These are phyloP conservation scores for Ennomos quercinarius DNA, from an alignment of 2,888 invertebrate genomes.

Conservation along the genomic window DNA sequence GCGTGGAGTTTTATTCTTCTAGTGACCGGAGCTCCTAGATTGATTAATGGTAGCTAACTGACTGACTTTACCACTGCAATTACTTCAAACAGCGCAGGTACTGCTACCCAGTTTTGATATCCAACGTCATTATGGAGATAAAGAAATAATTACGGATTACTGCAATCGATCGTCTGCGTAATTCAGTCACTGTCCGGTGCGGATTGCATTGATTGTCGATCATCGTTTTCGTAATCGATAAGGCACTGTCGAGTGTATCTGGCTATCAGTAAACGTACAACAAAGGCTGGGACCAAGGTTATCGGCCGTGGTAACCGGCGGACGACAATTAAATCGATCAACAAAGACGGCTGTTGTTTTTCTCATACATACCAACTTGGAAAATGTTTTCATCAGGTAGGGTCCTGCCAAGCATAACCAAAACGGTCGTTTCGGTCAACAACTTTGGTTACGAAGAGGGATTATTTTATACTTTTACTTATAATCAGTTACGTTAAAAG, in stretches of 20 bases:
- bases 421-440: too few species aligned
- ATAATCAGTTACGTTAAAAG: too few species aligned
- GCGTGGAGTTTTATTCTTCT: too few species aligned
- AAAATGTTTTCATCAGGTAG: slow-evolving; percentile 4
- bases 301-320: slow-evolving; percentile 38
- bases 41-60: too few species aligned
- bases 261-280: slow-evolving; percentile 51
- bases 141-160: slow-evolving; percentile 28
- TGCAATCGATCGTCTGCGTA: slow-evolving; percentile 36
- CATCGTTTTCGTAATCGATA: slow-evolving; percentile 62
- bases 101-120: too few species aligned
- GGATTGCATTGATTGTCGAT: slow-evolving; percentile 57
- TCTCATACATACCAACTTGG: slow-evolving; percentile 5
- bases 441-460: too few species aligned
- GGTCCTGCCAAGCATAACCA: too few species aligned
- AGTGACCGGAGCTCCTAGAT: too few species aligned
- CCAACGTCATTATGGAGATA: slow-evolving; percentile 6
- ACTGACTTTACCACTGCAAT: too few species aligned
- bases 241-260: slow-evolving; percentile 38
- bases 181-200: slow-evolving; percentile 40
- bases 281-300: slow-evolving; percentile 54
- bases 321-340: slow-evolving; percentile 37
- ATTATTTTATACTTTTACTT: too few species aligned
- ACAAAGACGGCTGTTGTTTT: slow-evolving; percentile 37
- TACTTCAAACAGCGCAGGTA: too few species aligned